These are phyloP conservation scores for Drosophila leontia DNA, from an alignment of 1,140 invertebrate species.

Conservation along the genomic window DNA sequence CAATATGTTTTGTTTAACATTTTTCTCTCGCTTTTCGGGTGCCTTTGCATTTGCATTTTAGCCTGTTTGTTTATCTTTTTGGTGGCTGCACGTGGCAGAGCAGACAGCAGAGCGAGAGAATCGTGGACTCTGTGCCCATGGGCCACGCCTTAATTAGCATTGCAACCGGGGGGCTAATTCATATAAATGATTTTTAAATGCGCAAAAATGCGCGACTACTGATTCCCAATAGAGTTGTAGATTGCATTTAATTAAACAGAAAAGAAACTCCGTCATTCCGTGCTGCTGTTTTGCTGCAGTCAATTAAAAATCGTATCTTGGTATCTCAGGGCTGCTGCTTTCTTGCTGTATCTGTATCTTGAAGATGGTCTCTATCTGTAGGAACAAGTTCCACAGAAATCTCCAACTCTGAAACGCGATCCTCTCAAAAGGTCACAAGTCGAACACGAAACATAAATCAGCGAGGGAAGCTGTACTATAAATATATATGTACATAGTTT, in stretches of 20 bases:
- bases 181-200: slow-evolving; percentile 80
- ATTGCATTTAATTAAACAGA: slow-evolving; percentile 67
- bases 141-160: slow-evolving; percentile 65
- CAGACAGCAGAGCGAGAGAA: background rate
- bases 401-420: slow-evolving; percentile 49
- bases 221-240: slow-evolving; percentile 74
- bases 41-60: slow-evolving; percentile 57
- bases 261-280: slow-evolving; percentile 2
- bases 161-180: slow-evolving; percentile 46
- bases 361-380: slow-evolving; percentile 54
- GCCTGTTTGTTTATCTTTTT: slow-evolving; percentile 67
- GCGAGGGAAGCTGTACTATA: background rate
- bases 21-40: slow-evolving; percentile 37
- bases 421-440: slow-evolving; percentile 47
- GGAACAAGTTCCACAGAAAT: slow-evolving; percentile 50
- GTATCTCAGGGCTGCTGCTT: slow-evolving; percentile 18
- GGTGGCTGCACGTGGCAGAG: slow-evolving; percentile 17
- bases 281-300: slow-evolving; percentile 10
- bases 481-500: background rate
- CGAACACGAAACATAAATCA: slow-evolving; percentile 60
- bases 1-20: slow-evolving; percentile 78
- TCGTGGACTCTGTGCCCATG: slow-evolving; percentile 46
- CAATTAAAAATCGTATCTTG: slow-evolving; percentile 51
- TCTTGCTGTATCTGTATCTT: slow-evolving; percentile 13
- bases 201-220: slow-evolving; percentile 68